These are phyloP conservation scores for Manis javanica DNA, from an alignment of 2,797 vertebrate species.

Conservation along the genomic window DNA sequence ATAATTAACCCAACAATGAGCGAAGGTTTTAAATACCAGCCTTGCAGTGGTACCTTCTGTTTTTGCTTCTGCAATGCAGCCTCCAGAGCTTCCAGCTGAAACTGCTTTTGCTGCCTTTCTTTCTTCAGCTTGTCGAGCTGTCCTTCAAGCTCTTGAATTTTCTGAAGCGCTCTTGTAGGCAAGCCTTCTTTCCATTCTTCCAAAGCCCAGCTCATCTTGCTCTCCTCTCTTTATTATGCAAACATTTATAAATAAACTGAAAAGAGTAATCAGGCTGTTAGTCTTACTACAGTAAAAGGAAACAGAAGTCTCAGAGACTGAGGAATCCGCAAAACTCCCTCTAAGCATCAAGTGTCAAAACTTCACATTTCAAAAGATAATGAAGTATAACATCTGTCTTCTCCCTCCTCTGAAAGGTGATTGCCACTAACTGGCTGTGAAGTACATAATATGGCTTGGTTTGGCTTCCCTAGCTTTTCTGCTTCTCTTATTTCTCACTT, in stretches of 20 bases:
- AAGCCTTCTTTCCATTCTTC: slow-evolving; percentile 98
- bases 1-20: background rate
- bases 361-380: background rate
- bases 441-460: background rate
- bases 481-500: slow-evolving; percentile 30
- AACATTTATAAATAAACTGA: slow-evolving; percentile 49
- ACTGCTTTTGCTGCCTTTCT: slow-evolving; percentile 93
- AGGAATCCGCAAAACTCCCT: background rate
- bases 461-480: background rate
- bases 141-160: slow-evolving; percentile 94
- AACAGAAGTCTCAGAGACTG: background rate
- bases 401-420: background rate
- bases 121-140: slow-evolving; percentile 95
- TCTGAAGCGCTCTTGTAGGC: slow-evolving; percentile 92
- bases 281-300: background rate
- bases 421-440: background rate
- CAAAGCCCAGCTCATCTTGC: slow-evolving; percentile 94
- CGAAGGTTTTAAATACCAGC: background rate
- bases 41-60: slow-evolving; percentile 89
- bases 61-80: slow-evolving; percentile 95
- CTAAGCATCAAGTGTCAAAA: background rate
- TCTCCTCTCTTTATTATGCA: background rate
- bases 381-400: background rate
- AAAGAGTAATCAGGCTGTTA: background rate
- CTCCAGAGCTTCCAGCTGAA: slow-evolving; percentile 94